Conservation (phyloP, 2,797 vertebrate genomes). For the Synaphobranchus kaupii region DNA sequence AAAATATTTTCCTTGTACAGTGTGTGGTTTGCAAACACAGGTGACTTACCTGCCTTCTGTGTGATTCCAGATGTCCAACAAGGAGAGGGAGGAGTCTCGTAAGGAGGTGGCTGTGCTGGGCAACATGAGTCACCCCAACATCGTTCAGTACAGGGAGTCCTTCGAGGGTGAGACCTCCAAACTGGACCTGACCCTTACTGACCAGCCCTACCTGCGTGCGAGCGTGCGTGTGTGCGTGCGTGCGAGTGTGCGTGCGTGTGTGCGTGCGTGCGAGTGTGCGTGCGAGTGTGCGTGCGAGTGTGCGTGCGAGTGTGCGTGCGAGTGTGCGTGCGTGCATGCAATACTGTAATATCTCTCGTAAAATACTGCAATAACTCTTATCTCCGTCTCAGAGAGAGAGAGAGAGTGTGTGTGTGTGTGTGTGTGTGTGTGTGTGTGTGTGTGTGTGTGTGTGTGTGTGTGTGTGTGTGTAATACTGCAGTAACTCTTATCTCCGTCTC, state of each 20-base stretch:
- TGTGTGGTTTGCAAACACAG: no score
- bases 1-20: no score
- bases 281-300: not conserved
- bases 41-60: not conserved
- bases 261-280: not conserved
- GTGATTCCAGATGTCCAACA: conserved; percentile 87
- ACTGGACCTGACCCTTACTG: not conserved
- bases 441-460: no score
- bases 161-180: conserved; percentile 87
- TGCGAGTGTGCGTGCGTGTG: not conserved
- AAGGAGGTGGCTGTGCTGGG: conserved; percentile 94
- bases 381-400: no score
- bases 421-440: no score
- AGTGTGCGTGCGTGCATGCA: no score
- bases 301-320: not conserved
- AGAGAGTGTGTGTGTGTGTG: not conserved
- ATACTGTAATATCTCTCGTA: not conserved
- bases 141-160: conserved; percentile 93
- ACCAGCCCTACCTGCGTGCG: not conserved
- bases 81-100: conserved; percentile 92
- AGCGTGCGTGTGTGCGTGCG: not conserved
- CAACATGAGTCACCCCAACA: conserved; percentile 98
- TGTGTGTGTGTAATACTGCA: not conserved
- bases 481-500: no score
- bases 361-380: no score